Percentiles rank a stretch among this genome's conserved stretches.
Conservation (phyloP, 2,113 vertebrate species). For the Rostratula benghalensis region DNA sequence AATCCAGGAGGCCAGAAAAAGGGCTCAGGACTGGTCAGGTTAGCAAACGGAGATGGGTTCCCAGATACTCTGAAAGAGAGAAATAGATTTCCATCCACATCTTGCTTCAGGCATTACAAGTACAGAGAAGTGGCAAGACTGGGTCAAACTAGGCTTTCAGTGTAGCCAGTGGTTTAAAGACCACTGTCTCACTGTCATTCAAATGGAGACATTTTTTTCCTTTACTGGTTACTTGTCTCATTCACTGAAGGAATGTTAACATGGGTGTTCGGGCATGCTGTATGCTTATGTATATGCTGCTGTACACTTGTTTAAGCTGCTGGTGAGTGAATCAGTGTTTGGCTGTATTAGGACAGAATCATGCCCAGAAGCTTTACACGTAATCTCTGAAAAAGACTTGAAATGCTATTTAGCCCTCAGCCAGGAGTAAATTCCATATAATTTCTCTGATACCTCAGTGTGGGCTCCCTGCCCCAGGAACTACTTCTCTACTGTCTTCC, state of each 20-base stretch:
- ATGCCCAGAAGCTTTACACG: slow-evolving; percentile 28
- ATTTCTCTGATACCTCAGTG: background rate
- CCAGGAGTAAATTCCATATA: background rate
- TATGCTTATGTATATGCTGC: background rate
- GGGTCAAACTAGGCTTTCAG: background rate
- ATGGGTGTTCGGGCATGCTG: background rate
- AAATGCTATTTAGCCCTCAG: background rate
- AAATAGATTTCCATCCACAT: background rate
- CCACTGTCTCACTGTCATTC: background rate
- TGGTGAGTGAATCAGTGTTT: slow-evolving; percentile 32
- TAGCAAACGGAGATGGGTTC: background rate
- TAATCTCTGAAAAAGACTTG: slow-evolving; percentile 1
- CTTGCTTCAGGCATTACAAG: background rate
- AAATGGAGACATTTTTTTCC: background rate
- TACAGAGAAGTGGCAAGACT: background rate
- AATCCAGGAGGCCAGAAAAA: background rate
- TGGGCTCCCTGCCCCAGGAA: background rate
- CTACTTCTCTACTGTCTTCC: background rate
- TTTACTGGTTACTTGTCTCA: background rate
- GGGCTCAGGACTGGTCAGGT: background rate
- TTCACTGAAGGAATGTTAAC: background rate
- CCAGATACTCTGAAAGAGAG: background rate
- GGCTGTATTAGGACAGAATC: background rate
- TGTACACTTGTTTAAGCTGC: background rate
- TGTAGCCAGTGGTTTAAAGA: background rate